phyloP scores from a whole-genome alignment of 1,140 invertebrate genomes.

The Aradophagus sp. region DNA sequence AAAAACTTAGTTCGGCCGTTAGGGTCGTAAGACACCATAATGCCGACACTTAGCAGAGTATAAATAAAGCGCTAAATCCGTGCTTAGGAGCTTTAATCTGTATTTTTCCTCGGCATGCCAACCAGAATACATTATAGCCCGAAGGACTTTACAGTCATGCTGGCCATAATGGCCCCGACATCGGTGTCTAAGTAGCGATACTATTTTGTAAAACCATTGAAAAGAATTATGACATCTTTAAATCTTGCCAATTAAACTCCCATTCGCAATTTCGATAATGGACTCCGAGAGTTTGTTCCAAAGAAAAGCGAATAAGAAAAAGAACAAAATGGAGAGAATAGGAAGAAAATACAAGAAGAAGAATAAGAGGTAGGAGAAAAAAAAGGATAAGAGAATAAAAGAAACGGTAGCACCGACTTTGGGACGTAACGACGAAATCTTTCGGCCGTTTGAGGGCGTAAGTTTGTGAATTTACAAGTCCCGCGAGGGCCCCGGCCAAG shows the following conservation, averaged over 20 bases:
- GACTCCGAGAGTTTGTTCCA: slow-evolving; percentile 1
- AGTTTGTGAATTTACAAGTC: slow-evolving; percentile 37
- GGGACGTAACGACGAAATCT: too few relatives aligned
- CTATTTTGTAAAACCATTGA: slow-evolving; percentile 51
- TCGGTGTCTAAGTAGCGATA: slow-evolving; percentile 22
- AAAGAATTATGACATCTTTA: slow-evolving; percentile 31
- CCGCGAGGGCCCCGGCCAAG: slow-evolving; percentile 35
- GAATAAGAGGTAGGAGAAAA: too few relatives aligned
- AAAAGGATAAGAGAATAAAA: too few relatives aligned
- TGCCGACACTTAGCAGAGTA: slow-evolving; percentile 73
- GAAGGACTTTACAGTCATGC: slow-evolving; percentile 66
- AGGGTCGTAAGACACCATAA: slow-evolving; percentile 73
- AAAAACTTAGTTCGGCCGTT: slow-evolving; percentile 68
- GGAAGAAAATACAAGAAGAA: too few relatives aligned
- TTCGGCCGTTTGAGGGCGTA: too few relatives aligned
- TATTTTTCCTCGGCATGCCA: slow-evolving; percentile 67
- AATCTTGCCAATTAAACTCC: slow-evolving; percentile 26
- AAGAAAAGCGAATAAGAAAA: slow-evolving; percentile 5
- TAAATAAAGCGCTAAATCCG: slow-evolving; percentile 76
- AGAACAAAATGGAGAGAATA: slow-evolving; percentile 1
- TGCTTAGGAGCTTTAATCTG: slow-evolving; percentile 74
- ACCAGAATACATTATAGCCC: slow-evolving; percentile 71
- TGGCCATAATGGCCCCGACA: slow-evolving; percentile 63
- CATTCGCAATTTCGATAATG: slow-evolving; percentile 27
- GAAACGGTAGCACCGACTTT: too few relatives aligned